Percentiles rank a stretch among this genome's conserved stretches.
These are phyloP conservation scores for Eristalis arbustorum DNA, from an alignment of 2,888 invertebrate genomes.

Conservation along the genomic window DNA sequence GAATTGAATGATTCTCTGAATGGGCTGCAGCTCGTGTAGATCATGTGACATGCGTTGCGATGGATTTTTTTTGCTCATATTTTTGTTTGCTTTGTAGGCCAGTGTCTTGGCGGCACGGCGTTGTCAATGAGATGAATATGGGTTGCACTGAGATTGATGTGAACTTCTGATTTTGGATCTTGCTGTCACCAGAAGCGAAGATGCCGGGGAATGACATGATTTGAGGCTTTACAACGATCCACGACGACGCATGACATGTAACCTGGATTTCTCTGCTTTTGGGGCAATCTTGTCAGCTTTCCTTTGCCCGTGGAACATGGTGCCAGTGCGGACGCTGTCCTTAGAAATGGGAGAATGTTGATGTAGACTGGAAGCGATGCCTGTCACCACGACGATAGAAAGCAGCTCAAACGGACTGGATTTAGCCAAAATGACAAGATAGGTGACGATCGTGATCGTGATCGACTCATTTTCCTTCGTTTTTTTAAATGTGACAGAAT, in stretches of 20 bases:
- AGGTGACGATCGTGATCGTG: too few relatives aligned
- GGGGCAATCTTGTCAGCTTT: background rate
- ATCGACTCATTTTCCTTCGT: too few relatives aligned
- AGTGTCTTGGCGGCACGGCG: background rate
- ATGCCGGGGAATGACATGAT: background rate
- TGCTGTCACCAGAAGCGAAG: background rate
- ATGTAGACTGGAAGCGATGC: background rate
- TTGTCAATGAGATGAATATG: background rate
- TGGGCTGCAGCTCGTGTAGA: background rate
- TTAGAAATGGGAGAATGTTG: background rate
- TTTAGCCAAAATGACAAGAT: background rate
- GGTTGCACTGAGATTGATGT: background rate
- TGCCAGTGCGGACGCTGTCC: too few relatives aligned
- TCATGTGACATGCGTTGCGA: constrained; percentile 18
- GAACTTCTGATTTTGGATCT: background rate
- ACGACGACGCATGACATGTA: background rate
- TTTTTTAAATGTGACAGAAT: too few relatives aligned
- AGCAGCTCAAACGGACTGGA: background rate
- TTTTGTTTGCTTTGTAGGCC: background rate
- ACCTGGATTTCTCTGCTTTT: background rate
- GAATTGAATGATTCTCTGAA: constrained; percentile 23
- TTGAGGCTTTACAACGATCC: background rate
- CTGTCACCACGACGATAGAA: background rate
- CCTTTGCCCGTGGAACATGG: background rate
- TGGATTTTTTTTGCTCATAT: constrained; percentile 3